These are phyloP conservation scores for Rhea americana DNA, from an alignment of 2,113 vertebrate species.

Conservation along the genomic window DNA sequence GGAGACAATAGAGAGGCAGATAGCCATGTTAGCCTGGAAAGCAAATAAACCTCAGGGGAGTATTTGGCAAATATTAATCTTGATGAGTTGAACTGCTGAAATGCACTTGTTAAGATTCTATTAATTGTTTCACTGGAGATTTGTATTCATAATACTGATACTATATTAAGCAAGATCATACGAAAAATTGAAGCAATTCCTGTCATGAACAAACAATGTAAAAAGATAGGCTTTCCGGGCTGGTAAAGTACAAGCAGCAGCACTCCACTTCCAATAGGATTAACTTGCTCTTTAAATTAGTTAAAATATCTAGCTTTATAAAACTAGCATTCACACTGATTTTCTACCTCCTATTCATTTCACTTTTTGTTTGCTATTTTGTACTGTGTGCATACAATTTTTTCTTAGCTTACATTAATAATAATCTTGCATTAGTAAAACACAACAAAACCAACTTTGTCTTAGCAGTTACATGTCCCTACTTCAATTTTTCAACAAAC, in stretches of 20 bases:
- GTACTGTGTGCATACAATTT: neutral
- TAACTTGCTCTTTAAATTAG: conserved; percentile 43
- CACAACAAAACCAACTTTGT: neutral
- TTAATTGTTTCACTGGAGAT: neutral
- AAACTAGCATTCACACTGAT: conserved; percentile 23
- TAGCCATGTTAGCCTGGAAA: neutral
- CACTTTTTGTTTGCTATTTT: conserved; percentile 12
- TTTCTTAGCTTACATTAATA: conserved; percentile 43
- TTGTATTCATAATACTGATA: neutral
- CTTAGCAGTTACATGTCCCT: conserved; percentile 18
- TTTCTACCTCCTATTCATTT: neutral
- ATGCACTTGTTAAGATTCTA: neutral
- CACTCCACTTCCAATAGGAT: neutral
- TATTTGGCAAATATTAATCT: neutral
- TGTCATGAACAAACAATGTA: neutral
- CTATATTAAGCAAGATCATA: neutral
- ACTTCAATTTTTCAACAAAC: conserved; percentile 5
- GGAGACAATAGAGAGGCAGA: neutral
- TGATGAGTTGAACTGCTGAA: neutral
- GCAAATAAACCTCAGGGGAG: neutral
- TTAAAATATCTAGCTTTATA: neutral
- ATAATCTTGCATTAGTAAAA: neutral
- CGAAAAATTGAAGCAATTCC: neutral
- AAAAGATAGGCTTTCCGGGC: neutral
- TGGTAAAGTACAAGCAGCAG: neutral